phyloP scores from a whole-genome alignment of 2,113 vertebrate genomes.

The Picathartes gymnocephalus region DNA sequence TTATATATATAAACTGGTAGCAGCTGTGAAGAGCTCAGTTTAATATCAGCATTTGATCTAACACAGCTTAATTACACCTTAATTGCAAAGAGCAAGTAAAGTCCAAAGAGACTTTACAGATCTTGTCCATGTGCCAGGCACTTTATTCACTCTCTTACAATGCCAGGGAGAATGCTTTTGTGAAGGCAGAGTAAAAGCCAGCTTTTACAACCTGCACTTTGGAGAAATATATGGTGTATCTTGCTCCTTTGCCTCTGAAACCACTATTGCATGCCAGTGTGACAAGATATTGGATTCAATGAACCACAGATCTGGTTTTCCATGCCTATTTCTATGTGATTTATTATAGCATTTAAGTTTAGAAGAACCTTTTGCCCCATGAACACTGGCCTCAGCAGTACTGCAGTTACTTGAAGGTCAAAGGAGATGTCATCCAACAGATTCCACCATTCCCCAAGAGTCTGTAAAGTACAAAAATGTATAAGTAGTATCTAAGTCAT shows the following conservation, averaged over 20 bases:
- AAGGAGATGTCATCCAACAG: background rate
- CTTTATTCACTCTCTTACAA: background rate
- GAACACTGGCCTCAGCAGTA: background rate
- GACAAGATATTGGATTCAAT: background rate
- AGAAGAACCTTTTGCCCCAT: background rate
- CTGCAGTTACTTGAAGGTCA: conserved; percentile 17
- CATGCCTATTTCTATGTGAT: background rate
- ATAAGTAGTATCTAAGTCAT: background rate
- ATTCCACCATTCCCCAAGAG: background rate
- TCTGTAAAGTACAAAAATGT: background rate
- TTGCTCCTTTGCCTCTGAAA: background rate
- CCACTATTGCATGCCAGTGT: background rate
- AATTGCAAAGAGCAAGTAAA: background rate
- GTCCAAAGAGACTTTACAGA: background rate
- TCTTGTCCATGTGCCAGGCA: background rate
- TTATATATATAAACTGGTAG: background rate
- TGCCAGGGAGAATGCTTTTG: background rate
- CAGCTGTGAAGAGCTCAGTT: background rate
- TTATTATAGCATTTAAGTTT: conserved; percentile 28
- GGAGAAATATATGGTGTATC: background rate
- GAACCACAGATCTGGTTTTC: background rate
- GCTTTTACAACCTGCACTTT: background rate
- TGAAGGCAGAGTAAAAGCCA: background rate
- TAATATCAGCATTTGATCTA: background rate
- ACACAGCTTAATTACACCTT: background rate